Base-by-base conservation (phyloP, 2,797 vertebrate species). In the Coreius guichenoti region DNA sequence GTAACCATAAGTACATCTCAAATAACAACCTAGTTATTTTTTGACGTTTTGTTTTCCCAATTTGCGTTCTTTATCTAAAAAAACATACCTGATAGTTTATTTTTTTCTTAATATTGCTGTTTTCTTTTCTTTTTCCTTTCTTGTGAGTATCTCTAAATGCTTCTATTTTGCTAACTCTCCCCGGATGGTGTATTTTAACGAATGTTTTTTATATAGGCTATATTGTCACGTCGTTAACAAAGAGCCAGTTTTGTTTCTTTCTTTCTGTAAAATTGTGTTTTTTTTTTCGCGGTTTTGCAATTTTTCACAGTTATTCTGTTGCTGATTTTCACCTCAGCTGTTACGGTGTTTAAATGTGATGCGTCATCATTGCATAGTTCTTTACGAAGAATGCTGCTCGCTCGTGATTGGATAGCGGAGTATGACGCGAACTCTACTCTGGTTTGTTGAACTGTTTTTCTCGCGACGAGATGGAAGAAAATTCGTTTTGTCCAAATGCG, bases 1-100 rank as follows among this genome's bases (percentile, higher is more conserved):
- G 98, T 96, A 96, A 97, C 98, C 98, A 98, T 98, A 95, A 93
- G 90, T 94, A 94, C 94, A 95, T 95, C 94, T 95, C 94, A 95
- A 93, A 94, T 93, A 94, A 85, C 77, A 94, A 85, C 67, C 81
- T 81, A 87, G 84, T 88, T 88, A 43, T 81, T 70, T 81, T 93
- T 93, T 91, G 88, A 92, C 92, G 86, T 92, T 89, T 87, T 81
- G 19, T 87, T 82, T 88, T 45, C 82, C 84, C 56, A 31, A 72
- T 83, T 90, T 76, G 83, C 86, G 8, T 80, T 61, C 21, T 85
- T 92, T 86, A 90, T 88, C 91, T 43, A 81, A 77, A 74, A 86
- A 49, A 63, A 76, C 11, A 49, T 90, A 82, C 92, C 83, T 90
- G 82, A 87, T 85, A 83, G 78, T 80, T 61, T 78, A 90, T 81